Base-by-base conservation (phyloP, 2,113 vertebrate genomes). In the Carettochelys insculpta region DNA sequence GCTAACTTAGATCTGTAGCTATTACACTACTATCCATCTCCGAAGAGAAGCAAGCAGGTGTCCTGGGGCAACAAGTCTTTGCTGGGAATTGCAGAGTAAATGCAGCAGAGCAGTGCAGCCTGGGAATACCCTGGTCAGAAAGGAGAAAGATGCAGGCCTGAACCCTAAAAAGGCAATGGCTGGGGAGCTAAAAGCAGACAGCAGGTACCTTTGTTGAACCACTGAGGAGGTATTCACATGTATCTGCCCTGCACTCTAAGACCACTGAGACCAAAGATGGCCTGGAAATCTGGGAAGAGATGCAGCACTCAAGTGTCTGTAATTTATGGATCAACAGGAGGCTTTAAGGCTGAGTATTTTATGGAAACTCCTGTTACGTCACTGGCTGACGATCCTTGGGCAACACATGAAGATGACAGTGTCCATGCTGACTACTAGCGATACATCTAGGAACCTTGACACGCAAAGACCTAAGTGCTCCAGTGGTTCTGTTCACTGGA, bases 291-390 rank as follows among this genome's bases (percentile, higher is more conserved):
- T 61, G 56, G 56, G 34, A 61, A 31, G 14, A 61, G 56, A 12
- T 1, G 19, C 48, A 45, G 31, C 43, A 17, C n/a, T 22, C 43
- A 0, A 1, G 27, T 0, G 4, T 4, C 51, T 34, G 27, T 3
- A 11, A 9, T 13, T 3, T n/a, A 41, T 0, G 0, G 53, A 8
- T n/a, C 71, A 56, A 58, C 19, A 14, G 13, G 31, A 8, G 34
- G 17, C 24, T 41, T 71, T 71, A 38, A 71, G 20, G 24, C 41
- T 16, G 65, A 43, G 80, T 11, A 27, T 2, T 61, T 76, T 38
- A 5, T 1, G 0, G 3, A 56, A 31, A 6, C 2, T 13, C 5
- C 43, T 31, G 9, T 53, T 56, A 77, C 25, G 47, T 41, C 22
- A 2, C 27, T 1, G 20, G 27, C 2, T 4, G 53, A 17, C 41